Evolutionary conservation across 64 coral and sea anemone species (phyloP).

Genomic region (Stylophora pistillata): DNA sequence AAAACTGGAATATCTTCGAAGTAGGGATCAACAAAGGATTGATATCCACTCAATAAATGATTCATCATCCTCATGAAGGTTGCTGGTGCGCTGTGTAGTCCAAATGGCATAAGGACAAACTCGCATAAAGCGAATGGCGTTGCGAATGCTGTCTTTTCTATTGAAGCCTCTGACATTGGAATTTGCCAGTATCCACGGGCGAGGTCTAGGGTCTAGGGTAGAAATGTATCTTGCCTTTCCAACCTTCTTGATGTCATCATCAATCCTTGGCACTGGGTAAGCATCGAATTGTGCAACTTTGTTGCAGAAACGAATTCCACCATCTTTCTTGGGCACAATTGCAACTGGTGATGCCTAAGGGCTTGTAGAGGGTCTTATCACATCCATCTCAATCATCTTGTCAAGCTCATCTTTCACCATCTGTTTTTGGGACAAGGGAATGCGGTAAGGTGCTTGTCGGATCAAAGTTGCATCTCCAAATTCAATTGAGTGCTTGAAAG

Average conservation of each 20-base stretch:
- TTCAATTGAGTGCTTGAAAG: too few relatives aligned
- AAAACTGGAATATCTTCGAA: constrained; percentile 38
- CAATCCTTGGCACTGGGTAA: too few relatives aligned
- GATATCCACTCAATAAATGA: not conserved
- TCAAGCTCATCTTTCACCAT: too few relatives aligned
- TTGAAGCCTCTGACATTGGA: not conserved
- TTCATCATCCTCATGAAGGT: constrained; percentile 43
- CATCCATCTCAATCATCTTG: too few relatives aligned
- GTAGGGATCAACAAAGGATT: constrained; percentile 4
- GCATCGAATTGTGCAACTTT: too few relatives aligned
- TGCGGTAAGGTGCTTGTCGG: too few relatives aligned
- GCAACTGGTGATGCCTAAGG: not conserved
- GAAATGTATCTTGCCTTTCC: not conserved
- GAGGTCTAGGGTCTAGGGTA: too few relatives aligned
- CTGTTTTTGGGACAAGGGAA: too few relatives aligned
- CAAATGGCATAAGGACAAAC: constrained; percentile 35
- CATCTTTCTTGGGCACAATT: not conserved
- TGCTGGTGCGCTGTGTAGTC: constrained; percentile 48
- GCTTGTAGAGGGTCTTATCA: too few relatives aligned
- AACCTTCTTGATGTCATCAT: not conserved
- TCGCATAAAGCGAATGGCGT: constrained; percentile 31
- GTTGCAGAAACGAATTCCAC: not conserved
- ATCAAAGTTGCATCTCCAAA: too few relatives aligned
- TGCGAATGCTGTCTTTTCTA: not conserved
- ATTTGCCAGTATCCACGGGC: not conserved